phyloP scores from a whole-genome alignment of 2,113 vertebrate genomes.

The Odobenus rosmarus region DNA sequence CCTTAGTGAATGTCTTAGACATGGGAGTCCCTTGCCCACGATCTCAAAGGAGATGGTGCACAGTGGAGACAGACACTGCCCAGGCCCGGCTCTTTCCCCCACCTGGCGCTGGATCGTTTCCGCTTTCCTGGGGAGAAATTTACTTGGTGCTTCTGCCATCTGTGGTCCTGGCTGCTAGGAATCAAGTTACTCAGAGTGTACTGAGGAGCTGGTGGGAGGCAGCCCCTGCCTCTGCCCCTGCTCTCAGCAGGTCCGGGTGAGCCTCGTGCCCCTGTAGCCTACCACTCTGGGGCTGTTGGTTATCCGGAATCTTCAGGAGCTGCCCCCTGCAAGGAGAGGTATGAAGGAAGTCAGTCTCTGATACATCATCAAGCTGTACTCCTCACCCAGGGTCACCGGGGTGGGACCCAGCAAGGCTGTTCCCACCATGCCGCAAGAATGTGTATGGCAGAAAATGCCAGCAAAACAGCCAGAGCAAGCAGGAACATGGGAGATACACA shows the following conservation, averaged over 20 bases:
- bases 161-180: neutral
- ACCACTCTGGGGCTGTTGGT: neutral
- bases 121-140: neutral
- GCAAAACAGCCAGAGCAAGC: neutral
- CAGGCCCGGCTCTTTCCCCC: accelerated
- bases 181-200: neutral
- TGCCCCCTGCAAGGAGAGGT: neutral
- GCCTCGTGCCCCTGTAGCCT: neutral
- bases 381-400: accelerated
- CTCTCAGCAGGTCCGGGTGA: neutral
- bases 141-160: neutral
- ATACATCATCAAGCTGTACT: too few relatives aligned
- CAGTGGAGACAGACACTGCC: neutral
- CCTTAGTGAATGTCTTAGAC: neutral
- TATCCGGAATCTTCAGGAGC: neutral
- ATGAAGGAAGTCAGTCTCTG: neutral
- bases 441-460: neutral
- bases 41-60: neutral
- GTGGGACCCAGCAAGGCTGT: neutral
- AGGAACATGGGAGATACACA: neutral
- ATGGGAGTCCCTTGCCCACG: neutral
- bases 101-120: neutral
- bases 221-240: neutral
- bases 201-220: neutral
- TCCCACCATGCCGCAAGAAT: neutral